Conservation (phyloP, 2,797 vertebrate species). For the Tamandua tetradactyla region DNA sequence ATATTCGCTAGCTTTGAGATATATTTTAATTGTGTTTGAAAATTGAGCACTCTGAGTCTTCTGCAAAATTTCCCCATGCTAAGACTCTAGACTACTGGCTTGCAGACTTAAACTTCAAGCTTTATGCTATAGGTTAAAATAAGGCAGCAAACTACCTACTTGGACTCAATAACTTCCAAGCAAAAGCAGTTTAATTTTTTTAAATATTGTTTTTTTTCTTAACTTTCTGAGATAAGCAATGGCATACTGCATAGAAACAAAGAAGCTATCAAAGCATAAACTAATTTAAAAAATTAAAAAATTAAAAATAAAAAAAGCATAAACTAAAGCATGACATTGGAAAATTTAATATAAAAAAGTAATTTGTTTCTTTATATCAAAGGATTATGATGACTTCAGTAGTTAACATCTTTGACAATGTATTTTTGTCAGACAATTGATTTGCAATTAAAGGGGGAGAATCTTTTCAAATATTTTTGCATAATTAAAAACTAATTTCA, state of each 20-base stretch:
- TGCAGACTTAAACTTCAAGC: not conserved
- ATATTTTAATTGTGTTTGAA: constrained; percentile 24
- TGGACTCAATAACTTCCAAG: not conserved
- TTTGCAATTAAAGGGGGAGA: not conserved
- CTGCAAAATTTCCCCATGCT: not conserved
- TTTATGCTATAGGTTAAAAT: not conserved
- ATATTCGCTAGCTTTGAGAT: constrained; percentile 3
- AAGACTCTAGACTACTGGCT: constrained; percentile 34
- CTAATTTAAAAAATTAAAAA: too few relatives aligned
- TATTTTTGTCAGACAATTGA: constrained; percentile 11
- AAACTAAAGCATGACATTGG: not conserved
- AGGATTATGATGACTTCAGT: not conserved
- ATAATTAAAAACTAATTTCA: constrained; percentile 39
- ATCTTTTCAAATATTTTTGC: constrained; percentile 27
- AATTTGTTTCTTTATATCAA: not conserved
- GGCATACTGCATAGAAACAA: not conserved
- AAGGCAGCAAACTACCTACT: not conserved
- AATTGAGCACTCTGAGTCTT: not conserved
- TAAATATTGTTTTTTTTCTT: not conserved
- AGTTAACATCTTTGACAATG: not conserved
- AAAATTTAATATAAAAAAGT: not conserved
- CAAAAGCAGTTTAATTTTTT: not conserved
- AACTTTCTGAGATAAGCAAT: not conserved
- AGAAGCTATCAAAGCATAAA: not conserved
- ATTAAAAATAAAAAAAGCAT: too few relatives aligned